Conservation (phyloP, 2,888 invertebrate genomes). For the Lasioglossum malachurum region DNA sequence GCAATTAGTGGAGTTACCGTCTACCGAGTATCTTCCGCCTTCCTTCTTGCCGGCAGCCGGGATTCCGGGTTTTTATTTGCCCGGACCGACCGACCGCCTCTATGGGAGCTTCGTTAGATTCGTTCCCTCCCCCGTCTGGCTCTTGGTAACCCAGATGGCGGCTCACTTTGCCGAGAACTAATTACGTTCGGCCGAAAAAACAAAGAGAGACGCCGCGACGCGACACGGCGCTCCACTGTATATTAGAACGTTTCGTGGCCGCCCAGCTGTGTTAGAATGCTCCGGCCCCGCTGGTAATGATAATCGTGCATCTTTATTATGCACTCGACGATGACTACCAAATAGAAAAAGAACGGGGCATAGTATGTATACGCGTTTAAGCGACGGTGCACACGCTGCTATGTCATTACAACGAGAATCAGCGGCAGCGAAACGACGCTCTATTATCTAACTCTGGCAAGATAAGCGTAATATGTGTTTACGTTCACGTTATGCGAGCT, state of each 20-base stretch:
- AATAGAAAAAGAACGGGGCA: neutral
- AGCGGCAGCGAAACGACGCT: neutral
- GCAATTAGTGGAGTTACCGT: slow-evolving; percentile 67
- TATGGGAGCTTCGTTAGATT: slow-evolving; percentile 34
- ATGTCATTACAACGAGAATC: neutral
- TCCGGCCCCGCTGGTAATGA: neutral
- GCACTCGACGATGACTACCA: neutral
- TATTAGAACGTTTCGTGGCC: neutral
- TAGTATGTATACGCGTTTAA: neutral
- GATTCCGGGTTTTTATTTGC: slow-evolving; percentile 31
- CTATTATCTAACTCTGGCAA: slow-evolving; percentile 5
- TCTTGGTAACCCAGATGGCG: neutral
- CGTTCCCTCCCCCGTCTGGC: neutral
- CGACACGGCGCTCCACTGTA: neutral
- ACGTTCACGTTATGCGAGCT: neutral
- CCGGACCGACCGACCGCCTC: neutral
- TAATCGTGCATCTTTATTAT: slow-evolving; percentile 9
- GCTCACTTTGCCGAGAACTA: slow-evolving; percentile 18
- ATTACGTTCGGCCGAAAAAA: slow-evolving; percentile 26
- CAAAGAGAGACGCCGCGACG: neutral
- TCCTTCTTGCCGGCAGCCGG: slow-evolving; percentile 19
- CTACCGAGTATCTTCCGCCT: slow-evolving; percentile 43
- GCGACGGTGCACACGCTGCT: neutral
- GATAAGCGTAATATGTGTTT: slow-evolving; percentile 18
- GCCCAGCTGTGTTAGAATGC: neutral